A percentile compares a stretch with the other conserved stretches of the same genome.
Evolutionary conservation across 1,140 invertebrate species (phyloP).

Genomic region (Halyomorpha halys): DNA sequence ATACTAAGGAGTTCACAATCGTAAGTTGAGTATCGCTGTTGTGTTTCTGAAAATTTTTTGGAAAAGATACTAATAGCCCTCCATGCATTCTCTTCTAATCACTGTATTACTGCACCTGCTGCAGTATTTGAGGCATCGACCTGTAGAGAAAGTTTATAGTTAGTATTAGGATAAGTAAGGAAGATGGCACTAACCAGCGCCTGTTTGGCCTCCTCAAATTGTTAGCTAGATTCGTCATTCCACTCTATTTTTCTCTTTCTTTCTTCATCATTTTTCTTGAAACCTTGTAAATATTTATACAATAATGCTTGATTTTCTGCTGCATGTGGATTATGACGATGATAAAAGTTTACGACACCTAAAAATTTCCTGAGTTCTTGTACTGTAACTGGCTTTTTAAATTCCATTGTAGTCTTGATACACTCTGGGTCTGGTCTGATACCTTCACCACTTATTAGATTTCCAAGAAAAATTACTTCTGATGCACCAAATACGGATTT

Average conservation of each 20-base stretch:
- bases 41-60: slow-evolving; percentile 24
- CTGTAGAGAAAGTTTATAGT: slow-evolving; percentile 8
- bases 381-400: slow-evolving; percentile 13
- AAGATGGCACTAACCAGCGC: neutral
- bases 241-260: neutral
- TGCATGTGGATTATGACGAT: neutral
- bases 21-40: slow-evolving; percentile 21
- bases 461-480: slow-evolving; percentile 31
- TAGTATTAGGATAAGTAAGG: slow-evolving; percentile 1
- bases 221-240: neutral
- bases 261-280: slow-evolving; percentile 9
- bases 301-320: neutral
- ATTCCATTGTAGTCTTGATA: slow-evolving; percentile 4
- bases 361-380: slow-evolving; percentile 12
- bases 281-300: too few relatives aligned
- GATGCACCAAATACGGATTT: slow-evolving; percentile 32
- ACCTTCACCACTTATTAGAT: slow-evolving; percentile 21
- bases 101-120: slow-evolving; percentile 18
- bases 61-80: slow-evolving; percentile 29
- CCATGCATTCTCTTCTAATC: neutral
- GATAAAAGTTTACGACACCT: slow-evolving; percentile 20
- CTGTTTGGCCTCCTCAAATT: neutral
- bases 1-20: too few relatives aligned
- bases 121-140: slow-evolving; percentile 18
- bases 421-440: slow-evolving; percentile 8